phyloP scores from a whole-genome alignment of 2,113 vertebrate species.

The Colinus virginianus region DNA sequence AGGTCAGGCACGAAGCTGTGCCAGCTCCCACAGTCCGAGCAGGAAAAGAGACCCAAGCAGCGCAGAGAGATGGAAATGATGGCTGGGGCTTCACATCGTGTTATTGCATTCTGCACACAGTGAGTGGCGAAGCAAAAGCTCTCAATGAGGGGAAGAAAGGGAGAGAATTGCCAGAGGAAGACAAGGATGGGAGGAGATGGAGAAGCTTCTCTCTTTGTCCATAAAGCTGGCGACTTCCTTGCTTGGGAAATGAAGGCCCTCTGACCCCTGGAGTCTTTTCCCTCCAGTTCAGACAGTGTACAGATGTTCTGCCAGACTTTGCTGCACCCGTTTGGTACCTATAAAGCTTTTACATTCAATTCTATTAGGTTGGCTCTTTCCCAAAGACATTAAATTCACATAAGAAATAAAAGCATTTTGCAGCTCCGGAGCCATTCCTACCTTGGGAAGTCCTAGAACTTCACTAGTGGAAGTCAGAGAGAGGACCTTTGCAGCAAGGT shows the following conservation, averaged over 20 bases:
- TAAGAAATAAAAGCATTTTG: background rate
- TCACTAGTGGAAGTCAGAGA: background rate
- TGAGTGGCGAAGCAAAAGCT: background rate
- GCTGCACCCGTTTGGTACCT: background rate
- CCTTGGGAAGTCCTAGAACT: background rate
- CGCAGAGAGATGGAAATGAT: background rate
- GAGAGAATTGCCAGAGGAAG: background rate
- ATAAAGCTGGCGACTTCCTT: background rate
- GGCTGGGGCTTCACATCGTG: background rate
- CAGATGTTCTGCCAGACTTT: background rate
- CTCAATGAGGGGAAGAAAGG: background rate
- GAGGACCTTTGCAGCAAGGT: background rate
- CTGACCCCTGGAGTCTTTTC: background rate
- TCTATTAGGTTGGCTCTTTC: background rate
- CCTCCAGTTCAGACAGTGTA: background rate
- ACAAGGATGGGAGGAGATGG: background rate
- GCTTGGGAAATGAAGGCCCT: background rate
- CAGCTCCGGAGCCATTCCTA: background rate
- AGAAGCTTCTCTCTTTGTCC: background rate
- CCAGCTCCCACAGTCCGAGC: background rate
- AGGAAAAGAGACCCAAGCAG: background rate
- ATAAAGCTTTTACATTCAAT: background rate
- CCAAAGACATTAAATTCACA: background rate
- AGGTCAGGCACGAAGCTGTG: constrained; percentile 54
- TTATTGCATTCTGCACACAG: background rate